Evolutionary conservation across 2,888 invertebrate species (phyloP), one percentile per base, ranked within the genome.

Genomic region (Dinocampus coccinellae): DNA sequence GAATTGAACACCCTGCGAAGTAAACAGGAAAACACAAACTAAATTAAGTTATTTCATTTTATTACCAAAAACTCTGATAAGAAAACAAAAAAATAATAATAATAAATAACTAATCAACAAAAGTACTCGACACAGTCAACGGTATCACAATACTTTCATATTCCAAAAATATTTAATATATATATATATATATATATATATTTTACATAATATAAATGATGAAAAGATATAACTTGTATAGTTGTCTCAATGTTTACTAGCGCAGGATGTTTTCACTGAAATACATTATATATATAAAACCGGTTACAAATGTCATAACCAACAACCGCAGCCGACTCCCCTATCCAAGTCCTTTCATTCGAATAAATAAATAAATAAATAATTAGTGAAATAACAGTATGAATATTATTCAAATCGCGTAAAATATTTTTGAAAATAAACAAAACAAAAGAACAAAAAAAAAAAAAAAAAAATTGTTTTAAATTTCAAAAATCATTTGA

Each of bases 1-100:
- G 77, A 79, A 78, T 79, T 76, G 73, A 70, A 67, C 75, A 76
- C 70, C 76, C 79, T 79, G 70, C 39, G 34, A 58, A 58, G 58
- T 34, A 58, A 72, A 78, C 74, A 77, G 73, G 80, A 73, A 78
- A 69, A 58, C 58, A 58, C 58, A 58, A 26, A 57, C 29, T n/a
- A 58, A 58, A 58, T 33, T 58, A 29, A 58, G 58, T 58, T n/a
- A 58, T 16, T 29, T n/a, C 16, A 20, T 58, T 47, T 16, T 47
- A 47, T 47, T 47, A 39, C 39, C n/a, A n/a, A n/a, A 66, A 55
- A 47, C 13, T n/a, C 42, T 61, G 22, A 64, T 60, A 29, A 29
- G 42, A 39, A 70, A 66, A 58, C 55, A 52, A 36, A 65, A 24
- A 68, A 58, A 24, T 24, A 26, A 47, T 20, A n/a, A 47, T 13